Percentiles rank a stretch among this genome's conserved stretches.
Conservation (phyloP, 2,888 invertebrate genomes). For the Keiferia lycopersicella region DNA sequence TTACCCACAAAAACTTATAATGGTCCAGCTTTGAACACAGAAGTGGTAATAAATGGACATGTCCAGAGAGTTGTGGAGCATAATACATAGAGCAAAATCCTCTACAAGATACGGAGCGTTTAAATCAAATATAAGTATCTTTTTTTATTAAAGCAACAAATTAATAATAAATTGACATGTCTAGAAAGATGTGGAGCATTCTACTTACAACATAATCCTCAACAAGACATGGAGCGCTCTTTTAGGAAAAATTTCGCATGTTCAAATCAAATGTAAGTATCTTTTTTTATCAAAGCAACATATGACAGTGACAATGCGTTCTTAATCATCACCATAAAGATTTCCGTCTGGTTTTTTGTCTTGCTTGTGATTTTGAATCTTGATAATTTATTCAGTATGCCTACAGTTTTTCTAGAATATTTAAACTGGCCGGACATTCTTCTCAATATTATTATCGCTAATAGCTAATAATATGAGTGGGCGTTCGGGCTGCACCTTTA, state of each 20-base stretch:
- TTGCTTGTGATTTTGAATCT: background rate
- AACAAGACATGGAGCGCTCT: too few species aligned
- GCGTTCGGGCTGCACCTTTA: slow-evolving; percentile 7
- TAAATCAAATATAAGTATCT: too few species aligned
- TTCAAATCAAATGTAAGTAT: too few species aligned
- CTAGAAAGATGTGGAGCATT: background rate
- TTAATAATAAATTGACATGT: background rate
- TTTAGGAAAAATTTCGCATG: too few species aligned
- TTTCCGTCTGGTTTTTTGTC: background rate
- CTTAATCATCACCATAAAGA: too few species aligned
- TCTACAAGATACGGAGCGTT: too few species aligned
- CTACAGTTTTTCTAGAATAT: background rate
- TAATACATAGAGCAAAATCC: background rate
- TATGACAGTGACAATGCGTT: too few species aligned
- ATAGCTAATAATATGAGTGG: background rate
- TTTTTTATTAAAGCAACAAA: too few species aligned
- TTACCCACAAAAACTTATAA: slow-evolving; percentile 61
- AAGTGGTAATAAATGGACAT: background rate
- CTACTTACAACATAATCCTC: background rate
- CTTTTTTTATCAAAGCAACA: too few species aligned
- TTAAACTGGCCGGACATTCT: background rate
- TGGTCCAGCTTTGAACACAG: slow-evolving; percentile 37
- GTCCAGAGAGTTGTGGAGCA: background rate
- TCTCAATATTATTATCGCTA: background rate
- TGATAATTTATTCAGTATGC: background rate